Conservation (phyloP, 2,797 vertebrate species). For the Scomberomorus guttatus region DNA sequence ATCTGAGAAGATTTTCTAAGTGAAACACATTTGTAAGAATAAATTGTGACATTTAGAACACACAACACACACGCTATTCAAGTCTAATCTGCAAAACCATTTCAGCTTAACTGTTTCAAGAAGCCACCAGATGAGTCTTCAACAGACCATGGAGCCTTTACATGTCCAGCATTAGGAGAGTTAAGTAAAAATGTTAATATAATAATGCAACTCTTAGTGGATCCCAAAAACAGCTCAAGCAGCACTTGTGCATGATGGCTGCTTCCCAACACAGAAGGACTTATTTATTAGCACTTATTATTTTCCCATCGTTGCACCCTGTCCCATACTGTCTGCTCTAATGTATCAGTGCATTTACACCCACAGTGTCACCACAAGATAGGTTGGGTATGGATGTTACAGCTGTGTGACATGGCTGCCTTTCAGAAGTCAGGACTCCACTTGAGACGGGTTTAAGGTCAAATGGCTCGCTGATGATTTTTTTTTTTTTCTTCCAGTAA, state of each 20-base stretch:
- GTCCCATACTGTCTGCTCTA: not conserved
- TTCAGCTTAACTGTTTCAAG: not conserved
- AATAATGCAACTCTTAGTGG: not conserved
- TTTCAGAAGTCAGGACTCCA: constrained; percentile 38
- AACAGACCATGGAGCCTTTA: constrained; percentile 1
- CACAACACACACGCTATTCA: not conserved
- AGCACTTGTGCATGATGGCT: not conserved
- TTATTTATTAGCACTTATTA: constrained; percentile 30
- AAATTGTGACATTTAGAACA: not conserved
- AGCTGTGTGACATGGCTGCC: constrained; percentile 25
- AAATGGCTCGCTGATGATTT: constrained; percentile 4
- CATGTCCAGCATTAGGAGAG: not conserved
- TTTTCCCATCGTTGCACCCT: not conserved
- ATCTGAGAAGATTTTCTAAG: not conserved
- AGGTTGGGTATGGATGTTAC: not conserved
- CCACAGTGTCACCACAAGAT: not conserved
- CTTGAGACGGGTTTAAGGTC: constrained; percentile 20
- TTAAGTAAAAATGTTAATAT: not conserved
- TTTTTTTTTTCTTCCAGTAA: not conserved
- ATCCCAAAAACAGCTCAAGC: not conserved
- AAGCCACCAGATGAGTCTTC: not conserved
- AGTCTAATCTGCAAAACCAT: not conserved
- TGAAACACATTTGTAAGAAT: not conserved
- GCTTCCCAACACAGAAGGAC: not conserved
- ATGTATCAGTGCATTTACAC: not conserved